Evolutionary conservation across 2,797 vertebrate species (phyloP).

Genomic region (Zalophus californianus): DNA sequence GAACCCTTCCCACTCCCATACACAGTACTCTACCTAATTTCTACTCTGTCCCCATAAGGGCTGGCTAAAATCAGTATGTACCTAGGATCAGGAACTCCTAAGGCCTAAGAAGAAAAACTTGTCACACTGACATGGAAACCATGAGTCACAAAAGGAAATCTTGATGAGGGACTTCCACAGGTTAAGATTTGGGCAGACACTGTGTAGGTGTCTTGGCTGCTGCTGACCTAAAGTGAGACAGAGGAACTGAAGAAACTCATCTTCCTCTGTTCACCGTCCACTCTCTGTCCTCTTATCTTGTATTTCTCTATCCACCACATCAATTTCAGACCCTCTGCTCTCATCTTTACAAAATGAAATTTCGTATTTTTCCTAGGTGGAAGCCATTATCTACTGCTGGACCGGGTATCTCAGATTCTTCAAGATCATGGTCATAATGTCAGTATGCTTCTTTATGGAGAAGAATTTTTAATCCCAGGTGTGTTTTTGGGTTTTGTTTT

Average conservation of each 20-base stretch:
- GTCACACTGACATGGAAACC: background rate
- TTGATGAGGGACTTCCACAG: background rate
- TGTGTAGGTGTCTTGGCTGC: background rate
- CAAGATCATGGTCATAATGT: conserved; percentile 50
- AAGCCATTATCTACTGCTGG: conserved; percentile 55
- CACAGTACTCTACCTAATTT: background rate
- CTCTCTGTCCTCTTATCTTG: background rate
- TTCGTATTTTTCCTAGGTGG: conserved; percentile 10
- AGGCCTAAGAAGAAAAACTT: background rate
- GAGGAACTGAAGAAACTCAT: background rate
- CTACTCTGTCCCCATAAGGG: background rate
- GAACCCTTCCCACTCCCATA: background rate
- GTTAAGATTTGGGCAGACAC: background rate
- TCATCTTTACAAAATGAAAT: background rate
- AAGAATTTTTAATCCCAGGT: background rate
- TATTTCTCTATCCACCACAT: background rate
- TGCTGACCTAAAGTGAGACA: background rate
- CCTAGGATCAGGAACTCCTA: background rate
- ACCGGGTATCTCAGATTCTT: conserved; percentile 19
- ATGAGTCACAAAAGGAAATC: background rate
- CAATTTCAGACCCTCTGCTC: background rate
- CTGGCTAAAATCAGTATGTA: background rate
- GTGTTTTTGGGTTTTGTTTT: background rate
- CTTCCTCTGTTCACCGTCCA: background rate
- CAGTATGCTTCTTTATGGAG: background rate